phyloP scores from a whole-genome alignment of 2,888 invertebrate genomes.

The Callyntrura guangdongensis region DNA sequence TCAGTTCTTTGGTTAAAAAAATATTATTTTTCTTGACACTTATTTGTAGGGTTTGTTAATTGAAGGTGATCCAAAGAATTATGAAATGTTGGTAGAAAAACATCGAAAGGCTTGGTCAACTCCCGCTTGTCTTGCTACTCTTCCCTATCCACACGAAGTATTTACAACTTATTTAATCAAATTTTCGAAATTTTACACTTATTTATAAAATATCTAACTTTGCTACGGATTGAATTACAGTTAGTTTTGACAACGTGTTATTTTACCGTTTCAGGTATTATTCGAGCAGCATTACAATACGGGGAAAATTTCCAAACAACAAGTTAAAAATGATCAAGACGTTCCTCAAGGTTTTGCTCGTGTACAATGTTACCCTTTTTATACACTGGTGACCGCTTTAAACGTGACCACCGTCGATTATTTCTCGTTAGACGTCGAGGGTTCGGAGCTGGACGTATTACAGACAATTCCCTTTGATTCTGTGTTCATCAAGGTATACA shows the following conservation, averaged over 20 bases:
- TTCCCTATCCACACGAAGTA: constrained; percentile 86
- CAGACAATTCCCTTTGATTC: constrained; percentile 87
- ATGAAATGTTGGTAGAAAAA: constrained; percentile 86
- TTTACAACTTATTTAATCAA: constrained; percentile 63
- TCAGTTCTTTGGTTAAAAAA: too few species aligned
- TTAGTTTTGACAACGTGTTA: not conserved
- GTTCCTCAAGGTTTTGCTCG: constrained; percentile 75
- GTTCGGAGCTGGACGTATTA: constrained; percentile 87
- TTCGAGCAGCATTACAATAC: constrained; percentile 86
- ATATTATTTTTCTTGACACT: too few species aligned
- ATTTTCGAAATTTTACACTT: too few species aligned
- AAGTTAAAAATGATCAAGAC: constrained; percentile 71
- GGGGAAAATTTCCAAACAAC: constrained; percentile 86
- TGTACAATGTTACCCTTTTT: constrained; percentile 86
- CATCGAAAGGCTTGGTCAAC: constrained; percentile 87
- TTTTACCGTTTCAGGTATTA: constrained; percentile 85
- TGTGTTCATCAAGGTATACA: constrained; percentile 86
- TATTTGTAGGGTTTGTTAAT: constrained; percentile 86
- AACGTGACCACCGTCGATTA: constrained; percentile 86
- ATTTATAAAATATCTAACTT: too few species aligned
- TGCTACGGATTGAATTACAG: too few species aligned
- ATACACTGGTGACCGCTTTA: constrained; percentile 86
- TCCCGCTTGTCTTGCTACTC: constrained; percentile 87
- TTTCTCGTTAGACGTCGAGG: constrained; percentile 86
- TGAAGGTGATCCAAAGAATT: constrained; percentile 87